Conservation (phyloP, 2,888 invertebrate species). For the Coecobrya sp. region DNA sequence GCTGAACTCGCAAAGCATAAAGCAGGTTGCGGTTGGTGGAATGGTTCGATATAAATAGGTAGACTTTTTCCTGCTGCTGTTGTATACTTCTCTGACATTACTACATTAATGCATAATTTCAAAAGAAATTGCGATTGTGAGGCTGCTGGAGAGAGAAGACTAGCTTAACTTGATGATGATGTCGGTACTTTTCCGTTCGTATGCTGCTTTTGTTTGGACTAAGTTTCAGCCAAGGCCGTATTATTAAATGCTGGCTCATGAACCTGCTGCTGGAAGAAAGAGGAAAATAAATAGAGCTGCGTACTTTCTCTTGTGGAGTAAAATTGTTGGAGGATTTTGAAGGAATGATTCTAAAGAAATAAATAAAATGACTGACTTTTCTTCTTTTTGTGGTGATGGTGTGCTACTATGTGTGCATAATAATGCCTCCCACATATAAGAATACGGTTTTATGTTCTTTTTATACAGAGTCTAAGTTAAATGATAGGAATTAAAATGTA, state of each 20-base stretch:
- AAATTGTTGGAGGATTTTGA: conserved; percentile 62
- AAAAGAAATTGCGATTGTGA: background rate
- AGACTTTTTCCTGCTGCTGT: conserved; percentile 12
- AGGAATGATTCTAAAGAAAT: conserved; percentile 82
- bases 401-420: background rate
- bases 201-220: conserved; percentile 36
- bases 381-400: conserved; percentile 23
- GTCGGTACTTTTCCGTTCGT: conserved; percentile 6
- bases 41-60: background rate
- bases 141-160: conserved; percentile 13
- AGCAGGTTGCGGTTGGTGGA: background rate
- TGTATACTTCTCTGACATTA: conserved; percentile 1
- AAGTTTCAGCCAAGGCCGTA: conserved; percentile 73
- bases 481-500: conserved; percentile 69
- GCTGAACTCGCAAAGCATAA: conserved; percentile 23
- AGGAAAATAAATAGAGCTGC: background rate
- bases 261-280: background rate
- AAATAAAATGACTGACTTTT: conserved; percentile 80
- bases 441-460: background rate
- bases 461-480: conserved; percentile 44
- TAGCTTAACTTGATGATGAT: conserved; percentile 53
- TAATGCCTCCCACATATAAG: background rate
- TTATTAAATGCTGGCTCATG: conserved; percentile 65
- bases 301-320: conserved; percentile 6
- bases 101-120: conserved; percentile 21